These are phyloP conservation scores for Agonopterix subpropinquella DNA, from an alignment of 2,888 invertebrate genomes.

Conservation along the genomic window DNA sequence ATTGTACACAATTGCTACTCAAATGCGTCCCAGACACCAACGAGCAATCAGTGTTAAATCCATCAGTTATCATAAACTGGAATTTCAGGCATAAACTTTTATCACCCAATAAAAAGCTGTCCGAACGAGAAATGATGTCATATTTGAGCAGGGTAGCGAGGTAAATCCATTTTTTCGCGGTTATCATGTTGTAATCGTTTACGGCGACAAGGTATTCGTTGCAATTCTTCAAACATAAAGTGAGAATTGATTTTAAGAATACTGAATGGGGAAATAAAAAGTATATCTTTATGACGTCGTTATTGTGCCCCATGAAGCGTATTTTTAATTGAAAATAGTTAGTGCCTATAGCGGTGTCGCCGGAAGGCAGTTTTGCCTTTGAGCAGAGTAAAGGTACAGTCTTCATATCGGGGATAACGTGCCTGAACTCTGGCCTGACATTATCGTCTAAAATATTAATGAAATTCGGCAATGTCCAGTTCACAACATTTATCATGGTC, in stretches of 20 bases:
- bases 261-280: conserved; percentile 53
- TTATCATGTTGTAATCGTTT: conserved; percentile 58
- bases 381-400: background rate
- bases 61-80: conserved; percentile 59
- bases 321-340: conserved; percentile 53
- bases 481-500: conserved; percentile 56
- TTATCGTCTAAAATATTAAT: conserved; percentile 50
- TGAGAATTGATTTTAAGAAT: conserved; percentile 56
- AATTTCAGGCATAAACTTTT: conserved; percentile 60
- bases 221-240: conserved; percentile 55
- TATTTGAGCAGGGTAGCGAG: conserved; percentile 56
- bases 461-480: conserved; percentile 61
- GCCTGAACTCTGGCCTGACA: conserved; percentile 51
- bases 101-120: conserved; percentile 49
- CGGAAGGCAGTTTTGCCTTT: conserved; percentile 29
- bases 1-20: conserved; percentile 56
- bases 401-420: conserved; percentile 38
- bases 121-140: conserved; percentile 48
- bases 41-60: conserved; percentile 48
- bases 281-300: conserved; percentile 62
- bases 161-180: conserved; percentile 65
- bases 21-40: conserved; percentile 49
- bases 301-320: conserved; percentile 56
- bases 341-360: background rate
- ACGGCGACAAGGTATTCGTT: conserved; percentile 60